A percentile compares a stretch with the other conserved stretches of the same genome.
Conservation (phyloP, 2,888 invertebrate species). For the Tanypteryx hageni region DNA sequence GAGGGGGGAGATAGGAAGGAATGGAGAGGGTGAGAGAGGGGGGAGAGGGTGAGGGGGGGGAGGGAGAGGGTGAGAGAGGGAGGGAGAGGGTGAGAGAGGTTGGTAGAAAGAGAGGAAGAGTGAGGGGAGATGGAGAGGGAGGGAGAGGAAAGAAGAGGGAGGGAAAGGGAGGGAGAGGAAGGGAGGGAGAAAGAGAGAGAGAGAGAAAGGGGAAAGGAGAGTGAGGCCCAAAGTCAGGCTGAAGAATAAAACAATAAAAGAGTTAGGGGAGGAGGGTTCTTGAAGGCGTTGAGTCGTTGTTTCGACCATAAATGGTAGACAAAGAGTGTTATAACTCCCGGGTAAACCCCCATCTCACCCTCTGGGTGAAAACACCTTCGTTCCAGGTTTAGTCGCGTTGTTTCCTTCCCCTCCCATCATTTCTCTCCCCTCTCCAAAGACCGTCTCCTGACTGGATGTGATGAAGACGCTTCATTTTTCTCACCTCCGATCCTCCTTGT, state of each 20-base stretch:
- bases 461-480: too few species aligned
- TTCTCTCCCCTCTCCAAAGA: not conserved
- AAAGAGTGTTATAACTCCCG: too few species aligned
- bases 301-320: not conserved
- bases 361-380: not conserved
- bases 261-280: not conserved
- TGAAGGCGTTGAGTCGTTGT: not conserved
- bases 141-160: too few species aligned
- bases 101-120: not conserved
- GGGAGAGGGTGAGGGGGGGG: not conserved
- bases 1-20: not conserved
- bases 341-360: not conserved
- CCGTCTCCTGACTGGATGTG: too few species aligned
- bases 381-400: not conserved
- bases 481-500: too few species aligned
- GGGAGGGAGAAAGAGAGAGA: too few species aligned
- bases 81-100: too few species aligned
- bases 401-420: not conserved
- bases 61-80: not conserved
- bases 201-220: not conserved
- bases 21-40: not conserved
- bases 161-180: too few species aligned
- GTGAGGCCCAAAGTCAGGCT: not conserved
- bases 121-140: too few species aligned
- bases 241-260: not conserved